phyloP scores from a whole-genome alignment of 2,888 invertebrate species.

The Campaea margaritaria region DNA sequence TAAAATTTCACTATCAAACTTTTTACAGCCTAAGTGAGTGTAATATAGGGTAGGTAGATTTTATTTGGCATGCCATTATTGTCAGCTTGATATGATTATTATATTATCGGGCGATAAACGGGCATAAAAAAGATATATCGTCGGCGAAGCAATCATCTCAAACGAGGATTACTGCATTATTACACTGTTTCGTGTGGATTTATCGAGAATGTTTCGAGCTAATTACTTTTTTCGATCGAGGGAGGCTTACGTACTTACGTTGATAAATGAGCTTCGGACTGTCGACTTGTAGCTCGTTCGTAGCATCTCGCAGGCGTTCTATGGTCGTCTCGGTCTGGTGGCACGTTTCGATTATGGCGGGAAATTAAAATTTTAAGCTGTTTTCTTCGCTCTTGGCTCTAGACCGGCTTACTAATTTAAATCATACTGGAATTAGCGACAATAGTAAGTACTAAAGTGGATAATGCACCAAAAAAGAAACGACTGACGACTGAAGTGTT shows the following conservation, averaged over 20 bases:
- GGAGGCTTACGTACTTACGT: conserved; percentile 38
- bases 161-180: conserved; percentile 74
- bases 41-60: conserved; percentile 79
- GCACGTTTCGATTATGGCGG: no score
- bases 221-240: conserved; percentile 54
- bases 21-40: conserved; percentile 51
- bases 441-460: no score
- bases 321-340: no score
- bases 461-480: no score
- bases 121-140: conserved; percentile 81
- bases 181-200: conserved; percentile 76
- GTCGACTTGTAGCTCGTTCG: not conserved
- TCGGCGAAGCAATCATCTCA: conserved; percentile 74
- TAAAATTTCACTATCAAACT: conserved; percentile 26
- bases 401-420: no score
- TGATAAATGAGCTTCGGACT: conserved; percentile 43
- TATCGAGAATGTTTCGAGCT: conserved; percentile 67
- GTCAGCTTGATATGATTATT: conserved; percentile 83
- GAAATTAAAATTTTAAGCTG: no score
- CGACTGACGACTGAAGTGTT: no score
- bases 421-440: no score
- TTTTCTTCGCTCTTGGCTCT: no score
- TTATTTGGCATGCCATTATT: conserved; percentile 83
- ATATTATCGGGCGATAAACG: conserved; percentile 83
- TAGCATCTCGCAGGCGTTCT: not conserved